Conservation (phyloP, 2,888 invertebrate genomes). For the Erebia palarica region DNA sequence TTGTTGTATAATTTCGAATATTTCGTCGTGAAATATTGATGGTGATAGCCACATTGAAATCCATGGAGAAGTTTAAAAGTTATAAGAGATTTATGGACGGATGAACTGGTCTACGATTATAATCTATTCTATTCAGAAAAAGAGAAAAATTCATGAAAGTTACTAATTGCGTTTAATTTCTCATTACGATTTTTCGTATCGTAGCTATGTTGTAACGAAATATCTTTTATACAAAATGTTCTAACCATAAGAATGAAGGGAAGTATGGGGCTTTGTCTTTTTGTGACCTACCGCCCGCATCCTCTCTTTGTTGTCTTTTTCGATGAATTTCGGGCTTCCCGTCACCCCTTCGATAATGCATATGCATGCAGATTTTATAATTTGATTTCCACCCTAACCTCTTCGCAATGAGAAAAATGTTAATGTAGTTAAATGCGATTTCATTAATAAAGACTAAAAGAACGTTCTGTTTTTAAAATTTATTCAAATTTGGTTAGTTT, state of each 20-base stretch:
- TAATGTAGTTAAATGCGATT: neutral
- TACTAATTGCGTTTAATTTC: neutral
- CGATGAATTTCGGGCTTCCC: conserved; percentile 71
- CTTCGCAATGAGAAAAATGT: neutral
- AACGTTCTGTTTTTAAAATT: neutral
- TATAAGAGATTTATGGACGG: too few relatives aligned
- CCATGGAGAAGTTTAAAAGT: too few relatives aligned
- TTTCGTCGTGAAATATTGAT: too few relatives aligned
- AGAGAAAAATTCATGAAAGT: too few relatives aligned
- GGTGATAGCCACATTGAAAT: too few relatives aligned
- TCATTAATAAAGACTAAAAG: neutral
- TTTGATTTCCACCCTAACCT: conserved; percentile 27
- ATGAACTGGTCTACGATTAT: too few relatives aligned
- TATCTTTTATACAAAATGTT: neutral
- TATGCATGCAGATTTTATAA: conserved; percentile 52
- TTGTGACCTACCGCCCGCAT: conserved; percentile 70
- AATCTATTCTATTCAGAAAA: too few relatives aligned
- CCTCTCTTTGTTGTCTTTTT: conserved; percentile 78
- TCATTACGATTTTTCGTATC: conserved; percentile 4
- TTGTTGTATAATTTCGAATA: too few relatives aligned
- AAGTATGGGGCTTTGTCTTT: conserved; percentile 65
- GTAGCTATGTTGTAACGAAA: neutral
- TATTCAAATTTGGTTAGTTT: too few relatives aligned
- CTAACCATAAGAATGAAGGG: conserved; percentile 47
- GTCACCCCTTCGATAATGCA: conserved; percentile 59